Base-by-base conservation (phyloP, 2,888 invertebrate genomes). In the Drosophila tripunctata region DNA sequence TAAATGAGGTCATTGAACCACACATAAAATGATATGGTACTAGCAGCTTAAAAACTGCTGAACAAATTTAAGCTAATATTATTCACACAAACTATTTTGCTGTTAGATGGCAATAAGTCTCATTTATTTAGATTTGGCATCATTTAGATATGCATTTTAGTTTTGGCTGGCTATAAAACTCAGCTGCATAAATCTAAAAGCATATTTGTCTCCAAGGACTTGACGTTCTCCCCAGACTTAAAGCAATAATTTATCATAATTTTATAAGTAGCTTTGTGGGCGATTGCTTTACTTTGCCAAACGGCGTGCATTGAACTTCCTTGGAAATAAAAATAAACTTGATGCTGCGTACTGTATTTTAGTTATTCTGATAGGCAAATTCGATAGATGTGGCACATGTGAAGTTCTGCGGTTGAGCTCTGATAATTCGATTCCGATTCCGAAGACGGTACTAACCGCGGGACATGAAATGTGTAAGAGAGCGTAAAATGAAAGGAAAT, bases 401-500 rank as follows among this genome's bases (percentile, higher is more conserved):
- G 55, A 45, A 47, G 38, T 36, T 35, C 35, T 75, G 85, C 62
- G 85, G 79, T 68, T 70, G 61, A 65, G 75, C 79, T 85, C 83
- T 86, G 87, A 86, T 83, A 67, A 83, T 70, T 57, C 65, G 64
- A 80, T 79, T 76, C n/a, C n/a, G n/a, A n/a, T n/a, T n/a, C n/a
- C 58, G 54, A 19, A 31, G 31, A 36, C 50, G 43, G 60, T 48
- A 55, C 38, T 19, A 38, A 75, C 77, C 72, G 68, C 69, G 35
- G 63, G 75, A 72, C 69, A 72, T 63, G 64, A 69, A 64, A 64
- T 69, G 75, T 72, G 69, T 80, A 77, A 72, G 58, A 73, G 78
- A 85, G 86, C 88, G 86, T 76, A 75, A 87, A 84, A 84, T 87
- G 83, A 85, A 82, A 85, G 84, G 88, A 84, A 84, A 84, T 84